Percentiles rank a stretch among this genome's conserved stretches.
These are phyloP conservation scores for Diplosoma virens DNA, from an alignment of 23 tunicate genomes.

Conservation along the genomic window DNA sequence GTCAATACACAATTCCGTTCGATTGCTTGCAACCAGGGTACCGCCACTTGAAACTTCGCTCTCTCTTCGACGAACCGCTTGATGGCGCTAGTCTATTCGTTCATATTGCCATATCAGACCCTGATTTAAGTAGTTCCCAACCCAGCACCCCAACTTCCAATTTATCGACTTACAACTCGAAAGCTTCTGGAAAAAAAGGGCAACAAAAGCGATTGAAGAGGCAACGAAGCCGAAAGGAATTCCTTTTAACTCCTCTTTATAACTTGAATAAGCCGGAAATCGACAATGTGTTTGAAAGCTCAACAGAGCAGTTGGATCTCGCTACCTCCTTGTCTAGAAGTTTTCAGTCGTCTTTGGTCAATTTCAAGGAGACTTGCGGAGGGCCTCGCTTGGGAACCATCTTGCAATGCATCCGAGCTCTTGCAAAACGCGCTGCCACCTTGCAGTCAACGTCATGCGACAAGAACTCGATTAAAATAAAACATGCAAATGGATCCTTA, in stretches of 20 bases:
- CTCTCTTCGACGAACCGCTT: conserved; percentile 93
- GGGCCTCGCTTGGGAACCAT: conserved; percentile 53
- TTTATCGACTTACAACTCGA: background rate
- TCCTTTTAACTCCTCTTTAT: background rate
- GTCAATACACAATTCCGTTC: conserved; percentile 94
- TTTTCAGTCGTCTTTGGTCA: conserved; percentile 28
- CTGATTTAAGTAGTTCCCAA: background rate
- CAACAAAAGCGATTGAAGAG: conserved; percentile 23
- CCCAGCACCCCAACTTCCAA: background rate
- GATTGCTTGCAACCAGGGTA: conserved; percentile 95
- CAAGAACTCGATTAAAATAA: too few relatives aligned
- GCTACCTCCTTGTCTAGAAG: conserved; percentile 36
- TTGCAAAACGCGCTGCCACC: conserved; percentile 37
- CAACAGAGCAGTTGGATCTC: background rate
- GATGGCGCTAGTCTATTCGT: conserved; percentile 90
- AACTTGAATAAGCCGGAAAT: conserved; percentile 7
- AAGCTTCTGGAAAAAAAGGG: conserved; percentile 20
- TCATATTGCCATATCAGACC: conserved; percentile 70
- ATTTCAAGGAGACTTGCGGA: conserved; percentile 71
- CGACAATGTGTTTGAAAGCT: conserved; percentile 30
- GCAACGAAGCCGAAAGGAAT: conserved; percentile 27
- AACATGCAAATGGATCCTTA: background rate
- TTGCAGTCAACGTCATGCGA: background rate
- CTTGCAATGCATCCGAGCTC: conserved; percentile 73
- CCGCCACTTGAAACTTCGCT: conserved; percentile 80